Base-by-base conservation (phyloP, 2,888 invertebrate species). In the Entomobrya multifasciata region DNA sequence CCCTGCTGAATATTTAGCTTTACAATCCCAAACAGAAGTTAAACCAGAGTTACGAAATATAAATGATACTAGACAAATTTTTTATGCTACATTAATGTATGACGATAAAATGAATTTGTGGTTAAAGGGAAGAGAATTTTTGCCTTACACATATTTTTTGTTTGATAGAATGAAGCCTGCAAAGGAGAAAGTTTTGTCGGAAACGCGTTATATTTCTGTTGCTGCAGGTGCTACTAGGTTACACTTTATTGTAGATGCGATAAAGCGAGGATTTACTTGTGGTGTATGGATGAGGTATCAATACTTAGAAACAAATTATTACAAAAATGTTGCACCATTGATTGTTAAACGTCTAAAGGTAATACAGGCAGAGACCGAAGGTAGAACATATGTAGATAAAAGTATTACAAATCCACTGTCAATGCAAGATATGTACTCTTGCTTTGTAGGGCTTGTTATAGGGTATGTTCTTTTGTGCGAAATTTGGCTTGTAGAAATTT, bases 251-350 rank as follows among this genome's bases (percentile, higher is more conserved):
- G 0, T 85, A 44, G 85, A 85, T 44, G 57, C 67, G 0, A 85
- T 85, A 8, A 74, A 62, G n/a, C 5, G 47, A 6, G 67, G 17
- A 17, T 78, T 78, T 57, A 78, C 77, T 1, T 44, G 36, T 20
- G 85, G 85, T 3, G 55, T 70, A 25, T 85, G 85, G 85, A 85
- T 85, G 36, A 22, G 85, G 2, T 85, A 74, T 25, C 15, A 52
- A 2, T n/a, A 85, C 22, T 60, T 85, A 30, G 85, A 85, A 47
- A 25, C 0, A 15, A 85, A 85, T 60, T 85, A 85, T 55, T 85
- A 78, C 41, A n/a, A 44, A 20, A 55, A 67, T 27, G 47, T 85
- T 41, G 77, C 85, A 41, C 85, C 85, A 6, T 3, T 77, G 5
- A 76, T 84, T 36, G 76, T 55, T 8, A 1, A 30, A 13, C 72